Base-by-base conservation (phyloP, 1,140 invertebrate species). In the Calycopis cecrops region DNA sequence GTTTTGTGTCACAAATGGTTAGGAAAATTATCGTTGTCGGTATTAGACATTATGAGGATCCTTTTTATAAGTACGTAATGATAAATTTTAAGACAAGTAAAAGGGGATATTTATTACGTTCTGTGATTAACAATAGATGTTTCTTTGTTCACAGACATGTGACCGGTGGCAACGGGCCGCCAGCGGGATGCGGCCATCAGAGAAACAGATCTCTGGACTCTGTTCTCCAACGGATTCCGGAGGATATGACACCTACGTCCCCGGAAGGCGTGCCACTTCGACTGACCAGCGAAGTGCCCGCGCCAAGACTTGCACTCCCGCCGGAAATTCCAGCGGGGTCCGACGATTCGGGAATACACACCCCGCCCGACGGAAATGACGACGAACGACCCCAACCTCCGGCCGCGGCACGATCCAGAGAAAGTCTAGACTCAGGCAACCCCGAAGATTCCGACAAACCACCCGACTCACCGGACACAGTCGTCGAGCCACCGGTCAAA, bases 121-220 rank as follows among this genome's bases (percentile, higher is more conserved):
- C 21, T 3, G 14, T 40, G 9, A 35, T 37, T 40, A 12, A 40
- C 38, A 35, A 35, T 57, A 52, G 17, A 10, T 28, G 62, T 70
- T 76, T 50, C 14, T 72, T 79, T 84, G 73, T 81, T 56, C 60
- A 37, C 67, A 85, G 81, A 68, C 79, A 85, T 79, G 79, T 84
- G 80, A 83, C 80, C 63, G 73, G 73, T 18, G 64, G 74, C 14
- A 79, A 61, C 52, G 84, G 81, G 72, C 81, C 84, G 72, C 79
- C 80, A 6, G 71, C 84, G 50, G 84, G 81, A 82, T 85, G 81
- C 72, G 89, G 93, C 60, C 95, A 96, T 76, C 95, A 96, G 79
- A 91, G 95, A 61, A 97, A 97, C 87, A 91, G 95, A 52, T 96
- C 94, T 71, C 84, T 97, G 70, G 95, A 97, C 79, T 96, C 95